Base-by-base conservation (phyloP, 2,797 vertebrate species). In the Arctocebus calabarensis region DNA sequence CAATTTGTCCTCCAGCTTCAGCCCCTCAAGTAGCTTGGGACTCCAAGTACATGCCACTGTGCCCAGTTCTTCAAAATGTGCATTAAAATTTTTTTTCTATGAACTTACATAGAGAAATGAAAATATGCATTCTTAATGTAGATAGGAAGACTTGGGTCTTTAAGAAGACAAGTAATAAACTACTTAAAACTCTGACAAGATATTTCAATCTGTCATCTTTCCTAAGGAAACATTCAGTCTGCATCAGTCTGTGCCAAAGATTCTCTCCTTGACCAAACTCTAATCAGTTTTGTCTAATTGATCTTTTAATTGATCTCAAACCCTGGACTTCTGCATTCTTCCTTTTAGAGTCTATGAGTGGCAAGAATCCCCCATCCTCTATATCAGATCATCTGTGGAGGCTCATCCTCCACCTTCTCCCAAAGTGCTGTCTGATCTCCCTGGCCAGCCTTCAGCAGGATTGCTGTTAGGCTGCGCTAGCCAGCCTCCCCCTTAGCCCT, bases 171-270 rank as follows among this genome's bases (percentile, higher is more conserved):
- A 81, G 12, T 81, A n/a, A 27, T 55, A 88, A 85, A 55, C 55
- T 45, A 48, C 10, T 64, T 68, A 94, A 57, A 82, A 57, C 19
- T 43, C 43, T 86, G 75, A 77, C 1, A 48, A 86, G 29, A 82
- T 40, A 78, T 93, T 93, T 83, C 20, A 90, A 84, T 27, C 16
- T 89, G 81, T 85, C 43, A 13, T 70, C n/a, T 61, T 40, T 25
- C 3, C 29, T n/a, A 84, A 59, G 32, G 25, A 70, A 86, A 91
- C 64, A 27, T n/a, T 74, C 10, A 64, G 29, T 45, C 55, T 73
- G 23, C 23, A 55, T 43, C 10, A 14, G 13, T 48, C 48, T 48
- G 48, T 48, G 3, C 48, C 12, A 48, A 92, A 57, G 20, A 74
- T 22, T 59, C n/a, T 45, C 77, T 43, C 40, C 59, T 64, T 74